Evolutionary conservation across 2,797 vertebrate genomes (phyloP).

Genomic region (Staurois parvus): DNA sequence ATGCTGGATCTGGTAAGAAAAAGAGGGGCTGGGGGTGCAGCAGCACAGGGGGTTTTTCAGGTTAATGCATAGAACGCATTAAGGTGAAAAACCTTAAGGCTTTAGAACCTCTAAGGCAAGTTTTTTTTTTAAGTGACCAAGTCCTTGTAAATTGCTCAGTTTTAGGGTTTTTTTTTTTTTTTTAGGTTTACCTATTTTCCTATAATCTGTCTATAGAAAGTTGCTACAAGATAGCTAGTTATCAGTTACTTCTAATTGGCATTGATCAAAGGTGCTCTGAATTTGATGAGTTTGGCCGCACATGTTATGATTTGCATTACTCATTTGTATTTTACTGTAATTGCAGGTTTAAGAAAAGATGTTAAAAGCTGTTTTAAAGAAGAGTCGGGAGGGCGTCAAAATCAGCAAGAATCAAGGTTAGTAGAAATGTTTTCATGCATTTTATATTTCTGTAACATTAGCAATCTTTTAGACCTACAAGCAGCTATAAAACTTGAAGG

Average conservation of each 20-base stretch:
- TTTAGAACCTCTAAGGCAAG: no score
- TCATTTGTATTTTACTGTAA: neutral
- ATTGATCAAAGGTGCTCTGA: neutral
- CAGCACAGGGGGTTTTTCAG: no score
- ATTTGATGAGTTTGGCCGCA: neutral
- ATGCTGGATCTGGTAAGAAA: no score
- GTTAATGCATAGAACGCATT: no score
- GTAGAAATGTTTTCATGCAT: conserved; percentile 59
- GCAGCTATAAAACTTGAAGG: no score
- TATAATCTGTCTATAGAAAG: neutral
- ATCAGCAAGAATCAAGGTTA: conserved; percentile 91
- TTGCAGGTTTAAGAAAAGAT: conserved; percentile 77
- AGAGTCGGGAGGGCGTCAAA: conserved; percentile 93
- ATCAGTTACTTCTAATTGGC: neutral
- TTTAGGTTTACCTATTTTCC: no score
- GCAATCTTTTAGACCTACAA: no score
- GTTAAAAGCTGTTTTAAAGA: conserved; percentile 98
- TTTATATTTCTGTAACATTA: neutral
- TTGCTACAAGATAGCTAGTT: neutral
- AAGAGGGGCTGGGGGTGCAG: no score
- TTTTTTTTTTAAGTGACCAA: no score
- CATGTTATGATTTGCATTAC: neutral
- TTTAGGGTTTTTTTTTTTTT: no score
- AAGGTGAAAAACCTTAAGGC: no score
- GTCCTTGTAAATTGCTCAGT: no score